Base-by-base conservation (phyloP, 2,888 invertebrate species). In the Neuroscelio doddi region DNA sequence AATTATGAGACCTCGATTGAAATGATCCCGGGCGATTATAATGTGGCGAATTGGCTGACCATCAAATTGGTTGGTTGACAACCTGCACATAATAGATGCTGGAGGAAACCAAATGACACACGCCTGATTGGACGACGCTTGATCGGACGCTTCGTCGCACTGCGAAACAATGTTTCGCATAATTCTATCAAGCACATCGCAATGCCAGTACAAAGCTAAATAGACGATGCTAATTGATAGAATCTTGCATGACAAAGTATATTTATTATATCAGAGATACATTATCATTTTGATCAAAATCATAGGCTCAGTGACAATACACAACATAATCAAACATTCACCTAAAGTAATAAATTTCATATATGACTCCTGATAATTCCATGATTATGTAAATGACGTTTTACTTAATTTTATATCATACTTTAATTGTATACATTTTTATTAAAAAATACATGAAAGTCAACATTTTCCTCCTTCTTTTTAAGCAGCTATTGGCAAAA, bases 11-110 rank as follows among this genome's bases (percentile, higher is more conserved):
- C 29, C 30, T 47, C 24, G 42, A 9, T 42, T 64, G 45, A 50
- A 64, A 49, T 38, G 58, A 64, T 64, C 56, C 46, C 47, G 29
- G 26, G 24, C 52, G 52, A 57, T 63, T 63, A 63, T 57, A 75
- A 73, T 76, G 73, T 71, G 75, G 71, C 63, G 70, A 70, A 72
- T 71, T 71, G 69, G 70, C 73, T 69, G 69, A 70, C 71, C 73
- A 68, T 72, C 73, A 77, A 79, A 79, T 79, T 75, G 77, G 72
- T 75, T 74, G 72, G 70, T 71, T 75, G 76, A 75, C 79, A 75
- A 76, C 67, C 61, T 64, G 66, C 62, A 68, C 66, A 71, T 77
- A 75, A 77, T 78, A 74, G 75, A 75, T 70, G 71, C 68, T 69
- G 68, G 72, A 75, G 75, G 75, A 77, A 78, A 77, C 74, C 74